Base-by-base conservation (phyloP, 2,888 invertebrate species). In the Opisthograptis luteolata region DNA sequence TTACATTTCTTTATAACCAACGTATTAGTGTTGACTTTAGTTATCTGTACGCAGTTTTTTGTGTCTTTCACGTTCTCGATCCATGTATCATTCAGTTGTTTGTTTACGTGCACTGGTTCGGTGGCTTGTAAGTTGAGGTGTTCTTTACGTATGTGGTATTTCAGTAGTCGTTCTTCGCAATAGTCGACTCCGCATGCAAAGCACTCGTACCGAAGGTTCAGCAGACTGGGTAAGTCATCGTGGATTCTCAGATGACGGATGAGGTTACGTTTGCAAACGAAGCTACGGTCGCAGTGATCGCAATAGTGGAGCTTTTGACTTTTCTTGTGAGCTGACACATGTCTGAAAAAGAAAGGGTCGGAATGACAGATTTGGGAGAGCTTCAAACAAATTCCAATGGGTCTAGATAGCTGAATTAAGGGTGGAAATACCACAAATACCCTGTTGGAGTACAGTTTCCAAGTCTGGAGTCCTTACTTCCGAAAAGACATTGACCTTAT, bases 51-150 rank as follows among this genome's bases (percentile, higher is more conserved):
- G 5, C 70, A 82, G 0, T 68, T 64, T 39, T 79, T 64, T 0
- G 76, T 64, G 28, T 79, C 69, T 2, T 66, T 60, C 0, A 84
- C 77, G 0, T 68, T 53, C 48, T 87, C 87, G 0, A 85, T 61
- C 87, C 87, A 87, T 0, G 79, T 80, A 1, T 85, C 86, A n/a
- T 86, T 85, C 0, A 74, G 15, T 0, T 64, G 55, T 42, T 79
- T 84, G 1, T 65, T 66, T 0, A 73, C 35, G 17, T 74, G 58
- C 0, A 27, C 27, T 0, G 71, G 57, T 9, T 59, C 59, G 1
- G 64, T 54, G 0, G 52, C 25, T 8, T 75, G 50, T 0, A 77
- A 55, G 31, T 84, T 83, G 9, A 76, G 79, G 50, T 87, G 87
- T 1, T 67, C 62, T 46, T 75, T 76, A n/a, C 80, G 58, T 17